Base-by-base conservation (phyloP, 37 sponge, comb jelly and placozoan genomes). In the Bolinopsis microptera region DNA sequence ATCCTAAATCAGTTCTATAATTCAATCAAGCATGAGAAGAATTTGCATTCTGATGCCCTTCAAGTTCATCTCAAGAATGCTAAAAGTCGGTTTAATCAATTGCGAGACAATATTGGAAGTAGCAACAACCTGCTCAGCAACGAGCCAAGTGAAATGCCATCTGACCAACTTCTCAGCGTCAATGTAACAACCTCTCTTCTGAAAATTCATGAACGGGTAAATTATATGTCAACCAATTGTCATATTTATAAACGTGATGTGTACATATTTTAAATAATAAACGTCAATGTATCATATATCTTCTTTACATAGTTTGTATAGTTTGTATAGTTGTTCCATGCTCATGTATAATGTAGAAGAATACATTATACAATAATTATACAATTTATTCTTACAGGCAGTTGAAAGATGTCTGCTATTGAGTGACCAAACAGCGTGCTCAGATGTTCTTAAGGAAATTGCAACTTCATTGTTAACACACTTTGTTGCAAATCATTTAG, bases 11-110 rank as follows among this genome's bases (percentile, higher is more conserved):
- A 86, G 35, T 86, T 86, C 61, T 86, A 86, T 34, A 38, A 24
- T 86, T 86, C 61, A 0, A 86, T 86, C 24, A 86, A 86, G 18
- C 90, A 86, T 86, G 90, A 86, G 23, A 86, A 86, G 61, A 86
- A 86, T 35, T 22, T 41, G 2, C 8, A 86, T 25, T 22, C 90
- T 24, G 90, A 86, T 40, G 27, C 90, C 24, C 41, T 86, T 24
- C 90, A 86, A 41, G 26, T 33, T 23, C 90, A 86, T 23, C 41
- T 86, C 2, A 86, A 86, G 28, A 86, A 86, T 86, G 90, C 36
- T 41, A 86, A 86, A 38, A 41, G 48, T 40, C 32, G 61, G 61
- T 41, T 86, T 24, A 39, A 34, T 27, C 34, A 86, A 24, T n/a
- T 86, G 0, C 25, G 90, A 0, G 90, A 86, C 5, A 86, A 86